phyloP scores from a whole-genome alignment of 1,140 invertebrate species.

The Mamestra configurata region DNA sequence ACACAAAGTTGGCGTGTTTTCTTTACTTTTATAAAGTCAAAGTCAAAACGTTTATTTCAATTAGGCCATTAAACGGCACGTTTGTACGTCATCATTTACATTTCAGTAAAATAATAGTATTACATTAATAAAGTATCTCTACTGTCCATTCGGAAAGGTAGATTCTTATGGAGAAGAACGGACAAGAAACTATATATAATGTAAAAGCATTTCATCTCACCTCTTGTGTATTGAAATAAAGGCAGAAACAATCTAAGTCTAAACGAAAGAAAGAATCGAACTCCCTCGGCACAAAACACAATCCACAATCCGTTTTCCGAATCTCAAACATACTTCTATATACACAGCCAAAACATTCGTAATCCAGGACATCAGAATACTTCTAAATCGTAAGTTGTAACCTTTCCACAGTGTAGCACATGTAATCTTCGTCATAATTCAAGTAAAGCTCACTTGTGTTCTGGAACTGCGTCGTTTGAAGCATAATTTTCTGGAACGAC shows the following conservation, averaged over 20 bases:
- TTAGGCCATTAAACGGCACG: too few species aligned
- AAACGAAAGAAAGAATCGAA: background rate
- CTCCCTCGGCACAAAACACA: background rate
- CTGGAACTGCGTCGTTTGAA: slow-evolving; percentile 23
- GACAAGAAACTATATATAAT: too few species aligned
- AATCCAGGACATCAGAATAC: slow-evolving; percentile 10
- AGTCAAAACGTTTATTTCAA: too few species aligned
- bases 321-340: background rate
- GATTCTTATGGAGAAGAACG: too few species aligned
- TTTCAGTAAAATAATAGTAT: too few species aligned
- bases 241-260: background rate
- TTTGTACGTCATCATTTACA: too few species aligned
- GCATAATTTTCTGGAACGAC: slow-evolving; percentile 43
- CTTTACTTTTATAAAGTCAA: too few species aligned
- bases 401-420: slow-evolving; percentile 17
- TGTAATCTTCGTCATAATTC: slow-evolving; percentile 45
- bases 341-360: slow-evolving; percentile 9
- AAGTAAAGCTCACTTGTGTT: slow-evolving; percentile 27
- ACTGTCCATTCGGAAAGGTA: too few species aligned
- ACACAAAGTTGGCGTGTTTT: too few species aligned
- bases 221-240: background rate
- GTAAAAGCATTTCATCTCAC: too few species aligned
- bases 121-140: too few species aligned
- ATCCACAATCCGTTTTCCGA: background rate
- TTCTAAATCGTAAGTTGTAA: slow-evolving; percentile 28